Conservation (phyloP, 2,113 vertebrate genomes). For the Scortum barcoo region DNA sequence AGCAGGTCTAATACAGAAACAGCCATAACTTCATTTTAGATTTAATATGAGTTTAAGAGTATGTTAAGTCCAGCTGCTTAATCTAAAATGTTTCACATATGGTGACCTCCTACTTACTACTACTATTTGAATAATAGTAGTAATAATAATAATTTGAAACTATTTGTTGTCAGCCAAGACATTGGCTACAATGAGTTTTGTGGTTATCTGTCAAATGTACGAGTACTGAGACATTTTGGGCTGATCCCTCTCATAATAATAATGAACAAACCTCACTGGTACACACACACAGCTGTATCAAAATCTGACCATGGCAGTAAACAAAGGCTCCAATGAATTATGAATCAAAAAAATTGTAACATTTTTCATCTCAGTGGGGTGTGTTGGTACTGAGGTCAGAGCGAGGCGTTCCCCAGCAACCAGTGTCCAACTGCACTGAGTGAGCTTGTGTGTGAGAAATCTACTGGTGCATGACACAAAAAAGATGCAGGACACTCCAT, state of each 20-base stretch:
- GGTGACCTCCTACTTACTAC: too few relatives aligned
- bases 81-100: too few relatives aligned
- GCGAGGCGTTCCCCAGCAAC: background rate
- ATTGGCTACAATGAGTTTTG: too few relatives aligned
- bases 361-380: constrained; percentile 24
- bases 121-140: too few relatives aligned
- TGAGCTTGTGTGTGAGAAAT: background rate
- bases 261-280: background rate
- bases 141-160: too few relatives aligned
- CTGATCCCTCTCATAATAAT: background rate
- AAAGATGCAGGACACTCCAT: background rate
- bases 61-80: too few relatives aligned
- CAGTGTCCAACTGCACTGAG: background rate
- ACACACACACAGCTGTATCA: background rate
- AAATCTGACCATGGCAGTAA: background rate
- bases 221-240: too few relatives aligned
- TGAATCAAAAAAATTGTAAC: constrained; percentile 16
- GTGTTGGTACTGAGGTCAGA: constrained; percentile 12
- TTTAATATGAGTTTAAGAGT: too few relatives aligned
- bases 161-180: too few relatives aligned
- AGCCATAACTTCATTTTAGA: too few relatives aligned
- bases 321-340: constrained; percentile 11
- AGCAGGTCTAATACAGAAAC: too few relatives aligned
- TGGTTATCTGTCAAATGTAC: too few relatives aligned
- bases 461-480: background rate